These are phyloP conservation scores for Gasteruption jaculator DNA, from an alignment of 2,888 invertebrate species.

Conservation along the genomic window DNA sequence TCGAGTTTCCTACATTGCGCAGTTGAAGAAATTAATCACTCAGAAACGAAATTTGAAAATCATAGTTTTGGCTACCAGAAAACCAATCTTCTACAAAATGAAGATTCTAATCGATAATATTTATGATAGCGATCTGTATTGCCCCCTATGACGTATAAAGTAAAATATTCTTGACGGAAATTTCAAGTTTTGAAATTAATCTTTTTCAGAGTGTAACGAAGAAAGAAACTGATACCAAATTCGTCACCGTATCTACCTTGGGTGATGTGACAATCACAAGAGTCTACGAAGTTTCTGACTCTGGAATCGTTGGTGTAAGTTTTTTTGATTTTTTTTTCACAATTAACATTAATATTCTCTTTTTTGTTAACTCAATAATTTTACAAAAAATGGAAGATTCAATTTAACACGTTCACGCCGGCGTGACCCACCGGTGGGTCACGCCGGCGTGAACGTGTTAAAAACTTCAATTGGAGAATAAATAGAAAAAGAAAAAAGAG, in stretches of 20 bases:
- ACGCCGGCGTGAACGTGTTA: too few species aligned
- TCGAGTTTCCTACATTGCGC: too few species aligned
- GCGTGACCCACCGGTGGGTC: too few species aligned
- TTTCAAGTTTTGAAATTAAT: slow-evolving; percentile 14
- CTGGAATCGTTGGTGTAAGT: slow-evolving; percentile 44
- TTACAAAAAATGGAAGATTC: too few species aligned
- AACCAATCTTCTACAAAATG: too few species aligned
- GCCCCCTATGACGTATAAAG: background rate
- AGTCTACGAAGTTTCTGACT: slow-evolving; percentile 43
- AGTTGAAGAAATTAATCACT: too few species aligned
- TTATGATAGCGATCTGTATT: slow-evolving; percentile 1
- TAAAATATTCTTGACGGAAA: background rate
- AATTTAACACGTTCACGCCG: too few species aligned
- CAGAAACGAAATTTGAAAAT: too few species aligned
- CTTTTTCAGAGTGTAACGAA: slow-evolving; percentile 40
- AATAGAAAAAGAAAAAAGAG: too few species aligned
- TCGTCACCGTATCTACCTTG: slow-evolving; percentile 37
- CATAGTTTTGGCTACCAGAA: too few species aligned
- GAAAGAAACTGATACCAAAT: slow-evolving; percentile 35
- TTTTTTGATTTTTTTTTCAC: slow-evolving; percentile 6
- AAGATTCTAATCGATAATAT: background rate
- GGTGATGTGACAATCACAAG: slow-evolving; percentile 32
- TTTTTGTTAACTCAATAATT: background rate
- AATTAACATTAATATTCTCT: background rate
- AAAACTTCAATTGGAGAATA: too few species aligned